Conservation (phyloP, 2,797 vertebrate genomes). For the Schizopygopsis malacanthus region DNA sequence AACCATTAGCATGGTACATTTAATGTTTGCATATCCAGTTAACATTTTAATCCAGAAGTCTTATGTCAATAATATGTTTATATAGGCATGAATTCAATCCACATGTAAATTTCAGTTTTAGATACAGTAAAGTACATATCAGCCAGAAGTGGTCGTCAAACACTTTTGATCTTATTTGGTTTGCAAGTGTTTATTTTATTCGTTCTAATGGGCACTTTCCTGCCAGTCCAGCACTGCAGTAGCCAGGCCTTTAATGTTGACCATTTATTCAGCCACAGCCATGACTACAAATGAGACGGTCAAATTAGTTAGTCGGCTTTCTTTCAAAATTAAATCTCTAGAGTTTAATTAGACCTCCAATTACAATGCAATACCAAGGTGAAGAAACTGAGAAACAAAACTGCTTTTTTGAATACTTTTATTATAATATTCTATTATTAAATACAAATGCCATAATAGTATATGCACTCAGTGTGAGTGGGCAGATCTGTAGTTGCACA, state of each 20-base stretch:
- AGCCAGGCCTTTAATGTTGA: slow-evolving; percentile 22
- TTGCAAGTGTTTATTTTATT: slow-evolving; percentile 25
- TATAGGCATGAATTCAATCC: slow-evolving; percentile 57
- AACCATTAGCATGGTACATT: slow-evolving; percentile 67
- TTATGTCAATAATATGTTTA: slow-evolving; percentile 63
- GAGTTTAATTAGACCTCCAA: neutral
- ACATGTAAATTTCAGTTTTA: slow-evolving; percentile 49
- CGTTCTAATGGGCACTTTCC: slow-evolving; percentile 43
- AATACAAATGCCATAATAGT: neutral
- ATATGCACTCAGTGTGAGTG: neutral
- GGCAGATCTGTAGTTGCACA: neutral
- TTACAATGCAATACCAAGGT: neutral
- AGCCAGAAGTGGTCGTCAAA: slow-evolving; percentile 19
- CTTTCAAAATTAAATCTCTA: neutral
- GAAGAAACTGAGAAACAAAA: neutral
- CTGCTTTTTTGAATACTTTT: neutral
- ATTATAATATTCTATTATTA: neutral
- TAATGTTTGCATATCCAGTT: slow-evolving; percentile 66
- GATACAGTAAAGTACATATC: slow-evolving; percentile 6
- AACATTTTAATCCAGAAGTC: slow-evolving; percentile 55
- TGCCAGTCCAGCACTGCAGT: slow-evolving; percentile 44
- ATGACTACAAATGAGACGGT: neutral
- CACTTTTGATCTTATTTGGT: slow-evolving; percentile 15
- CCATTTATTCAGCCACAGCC: slow-evolving; percentile 61
- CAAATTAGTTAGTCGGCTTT: neutral